A percentile compares a stretch with the other conserved stretches of the same genome.
These are phyloP conservation scores for Grallaria varia DNA, from an alignment of 2,113 vertebrate species.

Conservation along the genomic window DNA sequence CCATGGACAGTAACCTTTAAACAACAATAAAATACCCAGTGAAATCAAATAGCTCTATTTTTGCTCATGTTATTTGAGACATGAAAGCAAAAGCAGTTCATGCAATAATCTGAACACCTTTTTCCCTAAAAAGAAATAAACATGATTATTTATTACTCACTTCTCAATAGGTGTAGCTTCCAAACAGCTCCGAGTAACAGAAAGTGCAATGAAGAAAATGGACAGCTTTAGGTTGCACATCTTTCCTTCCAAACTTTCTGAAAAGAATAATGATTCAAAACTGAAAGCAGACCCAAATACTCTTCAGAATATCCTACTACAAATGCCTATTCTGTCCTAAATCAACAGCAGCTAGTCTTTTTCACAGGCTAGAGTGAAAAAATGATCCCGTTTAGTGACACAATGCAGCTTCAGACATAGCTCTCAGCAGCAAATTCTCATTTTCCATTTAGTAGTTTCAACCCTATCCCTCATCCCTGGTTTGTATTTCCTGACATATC, in stretches of 20 bases:
- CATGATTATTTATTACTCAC: slow-evolving; percentile 66
- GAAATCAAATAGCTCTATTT: background rate
- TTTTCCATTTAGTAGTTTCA: background rate
- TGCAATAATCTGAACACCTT: background rate
- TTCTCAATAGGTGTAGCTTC: slow-evolving; percentile 79
- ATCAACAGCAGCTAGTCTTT: background rate
- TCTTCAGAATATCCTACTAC: background rate
- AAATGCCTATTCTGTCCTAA: background rate
- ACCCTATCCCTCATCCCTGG: background rate
- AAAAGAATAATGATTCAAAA: slow-evolving; percentile 41
- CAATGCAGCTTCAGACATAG: background rate
- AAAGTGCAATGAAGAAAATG: slow-evolving; percentile 74
- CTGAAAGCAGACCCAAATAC: background rate
- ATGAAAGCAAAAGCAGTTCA: background rate
- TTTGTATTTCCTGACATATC: background rate
- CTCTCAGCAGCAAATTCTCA: background rate
- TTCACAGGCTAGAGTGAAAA: background rate
- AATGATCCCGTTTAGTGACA: background rate
- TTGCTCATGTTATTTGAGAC: background rate
- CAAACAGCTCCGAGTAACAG: slow-evolving; percentile 74
- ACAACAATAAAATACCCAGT: background rate
- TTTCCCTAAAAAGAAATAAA: background rate
- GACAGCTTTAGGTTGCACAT: slow-evolving; percentile 81
- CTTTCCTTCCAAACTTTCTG: slow-evolving; percentile 51
- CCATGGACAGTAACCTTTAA: slow-evolving; percentile 28